Evolutionary conservation across 1,140 invertebrate species (phyloP).

Genomic region (Homarus americanus): DNA sequence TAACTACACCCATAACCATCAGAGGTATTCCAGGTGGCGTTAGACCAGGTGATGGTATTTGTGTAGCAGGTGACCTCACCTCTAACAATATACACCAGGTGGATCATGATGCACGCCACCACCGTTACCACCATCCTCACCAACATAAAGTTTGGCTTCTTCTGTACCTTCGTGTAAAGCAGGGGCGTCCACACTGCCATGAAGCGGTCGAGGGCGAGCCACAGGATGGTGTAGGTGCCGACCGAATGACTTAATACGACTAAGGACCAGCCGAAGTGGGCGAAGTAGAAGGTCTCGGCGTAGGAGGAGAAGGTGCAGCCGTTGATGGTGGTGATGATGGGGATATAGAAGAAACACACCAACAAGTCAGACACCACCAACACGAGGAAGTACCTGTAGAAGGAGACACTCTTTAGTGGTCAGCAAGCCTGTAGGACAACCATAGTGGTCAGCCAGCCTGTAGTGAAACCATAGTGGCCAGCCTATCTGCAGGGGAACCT

Average conservation of each 20-base stretch:
- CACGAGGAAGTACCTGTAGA: slow-evolving; percentile 40
- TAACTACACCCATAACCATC: too few species aligned
- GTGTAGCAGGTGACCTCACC: not conserved
- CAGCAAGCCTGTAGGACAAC: too few species aligned
- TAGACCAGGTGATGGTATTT: not conserved
- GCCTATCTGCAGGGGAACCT: too few species aligned
- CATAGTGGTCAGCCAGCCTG: too few species aligned
- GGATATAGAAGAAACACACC: slow-evolving; percentile 54
- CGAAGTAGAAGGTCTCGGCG: slow-evolving; percentile 33
- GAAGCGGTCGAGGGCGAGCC: slow-evolving; percentile 52
- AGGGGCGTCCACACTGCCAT: slow-evolving; percentile 43
- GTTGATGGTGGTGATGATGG: slow-evolving; percentile 49
- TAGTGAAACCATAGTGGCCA: too few species aligned
- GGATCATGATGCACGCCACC: slow-evolving; percentile 6
- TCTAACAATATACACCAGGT: slow-evolving; percentile 19
- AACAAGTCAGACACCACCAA: slow-evolving; percentile 45
- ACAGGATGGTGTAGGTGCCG: slow-evolving; percentile 35
- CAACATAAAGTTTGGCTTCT: slow-evolving; percentile 32
- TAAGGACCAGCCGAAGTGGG: slow-evolving; percentile 54
- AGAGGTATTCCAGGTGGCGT: too few species aligned
- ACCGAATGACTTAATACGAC: slow-evolving; percentile 12
- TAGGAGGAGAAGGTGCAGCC: slow-evolving; percentile 47
- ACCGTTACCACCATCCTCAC: slow-evolving; percentile 35
- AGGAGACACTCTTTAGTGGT: not conserved
- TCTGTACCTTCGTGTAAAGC: slow-evolving; percentile 31